Percentiles rank a stretch among this genome's conserved stretches.
These are phyloP conservation scores for Scaptomyza tumidula DNA, from an alignment of 2,888 invertebrate genomes.

Conservation along the genomic window DNA sequence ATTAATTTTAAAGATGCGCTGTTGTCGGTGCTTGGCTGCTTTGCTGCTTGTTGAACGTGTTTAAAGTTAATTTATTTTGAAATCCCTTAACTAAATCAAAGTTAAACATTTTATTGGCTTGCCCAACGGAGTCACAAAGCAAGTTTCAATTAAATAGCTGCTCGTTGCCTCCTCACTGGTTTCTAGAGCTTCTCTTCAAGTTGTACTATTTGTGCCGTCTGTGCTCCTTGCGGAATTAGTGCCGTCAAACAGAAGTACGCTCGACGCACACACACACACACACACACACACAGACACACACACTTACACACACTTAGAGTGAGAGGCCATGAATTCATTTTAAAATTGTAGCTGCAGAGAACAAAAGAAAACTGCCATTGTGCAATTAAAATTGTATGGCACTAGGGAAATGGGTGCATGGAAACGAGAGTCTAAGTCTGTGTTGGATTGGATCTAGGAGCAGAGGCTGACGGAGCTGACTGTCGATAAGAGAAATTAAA, in stretches of 20 bases:
- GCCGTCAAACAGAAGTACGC: constrained; percentile 72
- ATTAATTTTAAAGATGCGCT: too few species aligned
- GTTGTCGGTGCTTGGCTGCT: not conserved
- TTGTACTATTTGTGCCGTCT: constrained; percentile 36
- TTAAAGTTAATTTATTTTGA: constrained; percentile 64
- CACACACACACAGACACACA: constrained; percentile 2
- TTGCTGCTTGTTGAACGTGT: constrained; percentile 10
- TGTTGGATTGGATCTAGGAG: constrained; percentile 9
- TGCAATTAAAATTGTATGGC: constrained; percentile 80
- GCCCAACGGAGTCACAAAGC: constrained; percentile 75
- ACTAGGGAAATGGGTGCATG: constrained; percentile 54
- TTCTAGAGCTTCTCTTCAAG: constrained; percentile 15
- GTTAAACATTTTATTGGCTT: constrained; percentile 79
- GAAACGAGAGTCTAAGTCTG: constrained; percentile 19
- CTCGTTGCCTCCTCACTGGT: constrained; percentile 10
- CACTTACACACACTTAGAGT: not conserved
- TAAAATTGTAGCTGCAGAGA: constrained; percentile 73
- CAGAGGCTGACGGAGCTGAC: constrained; percentile 55
- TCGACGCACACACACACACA: constrained; percentile 29
- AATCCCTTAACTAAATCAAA: constrained; percentile 80
- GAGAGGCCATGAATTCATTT: constrained; percentile 77
- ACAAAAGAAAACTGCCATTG: constrained; percentile 77
- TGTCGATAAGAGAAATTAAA: constrained; percentile 78
- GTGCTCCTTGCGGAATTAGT: constrained; percentile 70
- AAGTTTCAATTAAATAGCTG: constrained; percentile 79